Conservation (phyloP, 2,888 invertebrate species). For the Cartodere bifasciata region DNA sequence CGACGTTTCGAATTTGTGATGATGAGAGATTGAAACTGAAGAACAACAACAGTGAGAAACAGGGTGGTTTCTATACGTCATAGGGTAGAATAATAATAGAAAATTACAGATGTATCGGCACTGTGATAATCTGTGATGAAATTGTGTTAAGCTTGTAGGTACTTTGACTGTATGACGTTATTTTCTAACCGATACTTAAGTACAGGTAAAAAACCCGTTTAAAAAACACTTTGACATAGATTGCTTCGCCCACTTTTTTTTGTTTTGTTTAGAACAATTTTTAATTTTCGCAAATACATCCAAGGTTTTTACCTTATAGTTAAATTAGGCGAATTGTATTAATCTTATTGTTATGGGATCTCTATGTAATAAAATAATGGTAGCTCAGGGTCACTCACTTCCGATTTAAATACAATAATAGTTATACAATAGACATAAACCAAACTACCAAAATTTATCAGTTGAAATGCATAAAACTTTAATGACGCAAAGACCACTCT, state of each 20-base stretch:
- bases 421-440: conserved; percentile 9
- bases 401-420: conserved; percentile 34
- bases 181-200: too few species aligned
- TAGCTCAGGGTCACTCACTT: conserved; percentile 39
- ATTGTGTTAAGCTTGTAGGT: too few species aligned
- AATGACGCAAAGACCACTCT: not conserved
- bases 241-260: too few species aligned
- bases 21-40: conserved; percentile 22
- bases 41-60: conserved; percentile 22
- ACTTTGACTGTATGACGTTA: too few species aligned
- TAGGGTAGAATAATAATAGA: conserved; percentile 10
- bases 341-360: not conserved
- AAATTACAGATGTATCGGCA: conserved; percentile 35
- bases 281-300: too few species aligned
- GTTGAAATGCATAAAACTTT: not conserved
- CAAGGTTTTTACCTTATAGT: too few species aligned
- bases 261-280: too few species aligned
- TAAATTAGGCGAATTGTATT: too few species aligned
- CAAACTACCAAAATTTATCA: too few species aligned
- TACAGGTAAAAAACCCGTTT: too few species aligned
- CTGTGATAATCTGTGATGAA: conserved; percentile 36
- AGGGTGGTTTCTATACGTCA: conserved; percentile 16
- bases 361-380: conserved; percentile 22
- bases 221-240: too few species aligned
- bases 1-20: too few species aligned